phyloP scores from a whole-genome alignment of 53 echinoderm and acorn worm genomes.

The Mesocentrotus franciscanus region DNA sequence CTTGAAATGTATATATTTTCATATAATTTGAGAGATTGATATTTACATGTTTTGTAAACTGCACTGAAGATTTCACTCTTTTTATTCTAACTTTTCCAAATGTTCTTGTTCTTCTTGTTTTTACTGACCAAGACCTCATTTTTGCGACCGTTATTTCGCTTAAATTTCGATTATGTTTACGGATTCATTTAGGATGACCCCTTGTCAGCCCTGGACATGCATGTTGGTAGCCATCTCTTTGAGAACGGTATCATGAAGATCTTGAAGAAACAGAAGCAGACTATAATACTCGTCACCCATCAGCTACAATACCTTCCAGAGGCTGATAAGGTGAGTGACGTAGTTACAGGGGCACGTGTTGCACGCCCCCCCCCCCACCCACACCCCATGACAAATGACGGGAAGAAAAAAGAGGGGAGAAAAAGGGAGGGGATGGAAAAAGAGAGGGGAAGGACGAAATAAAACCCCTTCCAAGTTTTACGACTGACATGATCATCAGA shows the following conservation, averaged over 20 bases:
- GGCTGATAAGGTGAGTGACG: slow-evolving; percentile 76
- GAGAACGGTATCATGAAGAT: slow-evolving; percentile 73
- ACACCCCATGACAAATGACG: no score
- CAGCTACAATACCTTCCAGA: slow-evolving; percentile 82
- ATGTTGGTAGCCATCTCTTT: slow-evolving; percentile 82
- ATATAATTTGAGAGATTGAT: no score
- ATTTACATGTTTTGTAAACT: no score
- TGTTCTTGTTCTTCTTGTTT: neutral
- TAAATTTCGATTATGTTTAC: neutral
- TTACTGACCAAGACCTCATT: neutral
- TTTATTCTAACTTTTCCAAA: neutral
- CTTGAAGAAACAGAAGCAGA: slow-evolving; percentile 67
- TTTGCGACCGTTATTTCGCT: neutral
- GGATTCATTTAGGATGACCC: slow-evolving; percentile 76
- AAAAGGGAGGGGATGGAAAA: no score
- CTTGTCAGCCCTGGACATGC: slow-evolving; percentile 83
- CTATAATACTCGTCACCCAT: slow-evolving; percentile 83
- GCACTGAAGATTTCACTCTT: no score
- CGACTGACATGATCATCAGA: no score
- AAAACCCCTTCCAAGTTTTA: no score
- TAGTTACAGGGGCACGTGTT: no score
- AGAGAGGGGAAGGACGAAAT: no score
- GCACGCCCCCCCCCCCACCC: no score
- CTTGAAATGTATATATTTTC: no score
- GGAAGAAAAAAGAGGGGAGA: no score